Conservation (phyloP, 2,888 invertebrate species). For the Carabus problematicus region DNA sequence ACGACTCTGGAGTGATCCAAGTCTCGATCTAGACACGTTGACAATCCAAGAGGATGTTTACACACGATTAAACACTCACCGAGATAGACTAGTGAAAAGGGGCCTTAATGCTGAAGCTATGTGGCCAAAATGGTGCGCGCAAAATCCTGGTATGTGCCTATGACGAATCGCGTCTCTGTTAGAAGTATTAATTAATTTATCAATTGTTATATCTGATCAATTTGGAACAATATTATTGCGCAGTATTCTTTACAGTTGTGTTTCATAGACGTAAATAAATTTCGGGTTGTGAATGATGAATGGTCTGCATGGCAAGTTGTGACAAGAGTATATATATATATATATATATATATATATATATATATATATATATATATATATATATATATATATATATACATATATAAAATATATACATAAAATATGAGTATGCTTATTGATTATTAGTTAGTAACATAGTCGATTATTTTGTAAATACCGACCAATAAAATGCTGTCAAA, state of each 20-base stretch:
- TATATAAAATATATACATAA: background rate
- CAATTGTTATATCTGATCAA: slow-evolving; percentile 7
- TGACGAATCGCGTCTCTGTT: slow-evolving; percentile 48
- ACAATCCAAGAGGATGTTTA: slow-evolving; percentile 70
- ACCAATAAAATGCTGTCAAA: slow-evolving; percentile 14
- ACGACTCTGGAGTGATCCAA: slow-evolving; percentile 73
- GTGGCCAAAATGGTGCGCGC: slow-evolving; percentile 80
- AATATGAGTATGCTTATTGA: background rate
- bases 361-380: no score
- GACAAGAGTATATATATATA: no score
- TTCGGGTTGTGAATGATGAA: no score
- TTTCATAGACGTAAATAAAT: slow-evolving; percentile 18
- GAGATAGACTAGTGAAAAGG: slow-evolving; percentile 68
- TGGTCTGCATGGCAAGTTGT: no score
- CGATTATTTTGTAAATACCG: slow-evolving; percentile 19
- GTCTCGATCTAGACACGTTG: slow-evolving; percentile 20
- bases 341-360: background rate
- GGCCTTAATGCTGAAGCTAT: slow-evolving; percentile 74
- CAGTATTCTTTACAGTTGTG: slow-evolving; percentile 28
- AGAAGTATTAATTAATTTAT: slow-evolving; percentile 11
- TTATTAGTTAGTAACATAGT: slow-evolving; percentile 1
- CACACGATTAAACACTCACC: slow-evolving; percentile 71
- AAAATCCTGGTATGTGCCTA: slow-evolving; percentile 78
- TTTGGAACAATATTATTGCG: background rate
- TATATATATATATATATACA: no score